Base-by-base conservation (phyloP, 2,797 vertebrate genomes). In the Epinephelus coioides region DNA sequence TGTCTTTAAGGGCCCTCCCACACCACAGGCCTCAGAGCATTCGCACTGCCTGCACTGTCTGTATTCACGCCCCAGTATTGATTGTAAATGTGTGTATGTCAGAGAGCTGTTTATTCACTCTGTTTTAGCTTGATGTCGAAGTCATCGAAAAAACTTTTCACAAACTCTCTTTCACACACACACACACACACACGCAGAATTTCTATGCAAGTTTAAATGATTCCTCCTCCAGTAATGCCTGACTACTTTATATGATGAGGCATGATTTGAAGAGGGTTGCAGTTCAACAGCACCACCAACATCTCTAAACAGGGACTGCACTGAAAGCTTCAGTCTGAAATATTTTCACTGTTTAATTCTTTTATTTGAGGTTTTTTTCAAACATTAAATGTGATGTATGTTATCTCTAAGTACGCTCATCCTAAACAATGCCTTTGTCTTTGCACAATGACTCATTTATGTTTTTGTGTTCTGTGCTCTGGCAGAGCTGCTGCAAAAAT, bases 251-350 rank as follows among this genome's bases (percentile, higher is more conserved):
- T 9, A 69, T 76, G 47, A 62, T 43, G n/a, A 55, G 11, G 21
- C 30, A 43, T 34, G 64, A 78, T 34, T 69, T 21, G 15, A 73
- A 30, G 64, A 74, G 23, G 78, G 82, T 5, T 79, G 82, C 70
- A 84, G 92, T 74, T 92, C 93, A 93, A 95, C 86, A 94, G 93
- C 93, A 88, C 93, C 93, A 90, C 92, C 93, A 91, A 67, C 88
- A 84, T 60, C 50, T 78, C 79, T 61, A 6, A 2, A 34, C 57
- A 17, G 86, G 90, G 57, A 95, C 76, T 93, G 88, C 94, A 91
- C 47, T 21, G 34, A 30, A 27, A 69, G 23, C 34, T 23, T 51
- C 44, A 40, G 14, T 38, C 71, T 46, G 2, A 72, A 68, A 72
- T 40, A 43, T 9, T 43, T 2, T 12, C 23, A 70, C 43, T 10